phyloP scores from a whole-genome alignment of 2,888 invertebrate species.

The Eristalis arbustorum region DNA sequence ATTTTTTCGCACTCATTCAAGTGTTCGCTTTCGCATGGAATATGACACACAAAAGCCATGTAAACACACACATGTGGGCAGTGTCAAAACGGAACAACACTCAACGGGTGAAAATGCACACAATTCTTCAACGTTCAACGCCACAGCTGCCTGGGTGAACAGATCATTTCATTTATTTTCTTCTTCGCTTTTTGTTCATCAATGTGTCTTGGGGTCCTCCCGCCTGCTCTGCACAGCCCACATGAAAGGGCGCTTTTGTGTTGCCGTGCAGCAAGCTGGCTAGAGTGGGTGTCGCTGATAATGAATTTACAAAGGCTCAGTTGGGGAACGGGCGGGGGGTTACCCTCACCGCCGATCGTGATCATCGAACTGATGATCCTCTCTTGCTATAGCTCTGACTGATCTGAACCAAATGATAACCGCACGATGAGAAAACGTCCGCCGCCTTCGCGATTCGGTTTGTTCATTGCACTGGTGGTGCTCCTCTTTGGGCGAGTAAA shows the following conservation, averaged over 20 bases:
- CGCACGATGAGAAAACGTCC: not conserved
- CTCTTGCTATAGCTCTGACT: not conserved
- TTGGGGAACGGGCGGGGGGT: not conserved
- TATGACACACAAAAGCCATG: slow-evolving; percentile 28
- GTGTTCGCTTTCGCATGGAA: not conserved
- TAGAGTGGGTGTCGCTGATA: not conserved
- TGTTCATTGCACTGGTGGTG: not conserved
- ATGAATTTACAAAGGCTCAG: not conserved
- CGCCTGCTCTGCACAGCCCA: not conserved
- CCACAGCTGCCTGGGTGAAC: not conserved
- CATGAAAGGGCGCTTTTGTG: not conserved
- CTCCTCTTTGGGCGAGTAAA: not conserved
- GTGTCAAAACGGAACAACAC: slow-evolving; percentile 8
- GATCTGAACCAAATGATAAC: not conserved
- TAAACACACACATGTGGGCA: slow-evolving; percentile 29
- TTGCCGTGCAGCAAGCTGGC: not conserved
- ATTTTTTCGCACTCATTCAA: not conserved
- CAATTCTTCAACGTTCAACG: slow-evolving; percentile 35
- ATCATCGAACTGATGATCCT: not conserved
- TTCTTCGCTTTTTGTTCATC: too few relatives aligned
- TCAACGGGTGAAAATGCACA: slow-evolving; percentile 47
- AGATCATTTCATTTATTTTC: not conserved
- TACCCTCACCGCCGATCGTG: not conserved
- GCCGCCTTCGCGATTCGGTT: not conserved
- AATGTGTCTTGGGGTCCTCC: not conserved